Evolutionary conservation across 2,888 invertebrate species (phyloP).

Genomic region (Neoaliturus tenellus): DNA sequence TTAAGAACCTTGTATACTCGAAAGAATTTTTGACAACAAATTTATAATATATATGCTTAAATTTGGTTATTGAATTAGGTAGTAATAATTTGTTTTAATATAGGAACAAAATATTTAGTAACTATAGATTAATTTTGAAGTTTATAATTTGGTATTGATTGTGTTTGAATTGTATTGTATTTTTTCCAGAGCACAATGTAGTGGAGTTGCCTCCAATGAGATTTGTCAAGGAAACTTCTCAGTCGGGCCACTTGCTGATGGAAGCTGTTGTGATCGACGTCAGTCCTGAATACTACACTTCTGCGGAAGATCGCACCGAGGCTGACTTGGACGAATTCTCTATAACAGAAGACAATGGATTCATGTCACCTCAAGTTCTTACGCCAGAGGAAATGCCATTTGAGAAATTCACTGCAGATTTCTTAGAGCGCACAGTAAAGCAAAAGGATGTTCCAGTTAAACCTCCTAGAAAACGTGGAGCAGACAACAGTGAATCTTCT

Average conservation of each 20-base stretch:
- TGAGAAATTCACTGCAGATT: slow-evolving; percentile 75
- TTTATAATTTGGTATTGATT: neutral
- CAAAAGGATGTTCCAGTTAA: slow-evolving; percentile 72
- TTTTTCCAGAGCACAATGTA: slow-evolving; percentile 83
- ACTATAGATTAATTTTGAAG: neutral
- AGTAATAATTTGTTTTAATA: too few relatives aligned
- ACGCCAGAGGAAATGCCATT: slow-evolving; percentile 67
- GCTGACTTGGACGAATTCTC: slow-evolving; percentile 92
- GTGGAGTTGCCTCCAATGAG: slow-evolving; percentile 91
- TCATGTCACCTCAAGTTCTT: slow-evolving; percentile 73
- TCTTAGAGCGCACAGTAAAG: slow-evolving; percentile 68
- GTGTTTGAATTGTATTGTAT: neutral
- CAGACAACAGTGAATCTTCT: slow-evolving; percentile 62
- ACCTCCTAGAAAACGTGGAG: slow-evolving; percentile 73
- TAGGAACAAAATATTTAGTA: too few relatives aligned
- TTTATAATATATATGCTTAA: too few relatives aligned
- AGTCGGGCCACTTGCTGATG: slow-evolving; percentile 91
- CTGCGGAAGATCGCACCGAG: slow-evolving; percentile 87
- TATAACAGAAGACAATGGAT: slow-evolving; percentile 84
- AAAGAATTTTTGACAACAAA: too few relatives aligned
- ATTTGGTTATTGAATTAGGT: too few relatives aligned
- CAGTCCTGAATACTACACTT: slow-evolving; percentile 87
- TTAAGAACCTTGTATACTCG: too few relatives aligned
- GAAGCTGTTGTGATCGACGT: slow-evolving; percentile 95
- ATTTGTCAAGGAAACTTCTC: slow-evolving; percentile 93